Percentiles rank a stretch among this genome's conserved stretches.
Evolutionary conservation across 2,797 vertebrate genomes (phyloP).

Genomic region (Molossus alvarezi): DNA sequence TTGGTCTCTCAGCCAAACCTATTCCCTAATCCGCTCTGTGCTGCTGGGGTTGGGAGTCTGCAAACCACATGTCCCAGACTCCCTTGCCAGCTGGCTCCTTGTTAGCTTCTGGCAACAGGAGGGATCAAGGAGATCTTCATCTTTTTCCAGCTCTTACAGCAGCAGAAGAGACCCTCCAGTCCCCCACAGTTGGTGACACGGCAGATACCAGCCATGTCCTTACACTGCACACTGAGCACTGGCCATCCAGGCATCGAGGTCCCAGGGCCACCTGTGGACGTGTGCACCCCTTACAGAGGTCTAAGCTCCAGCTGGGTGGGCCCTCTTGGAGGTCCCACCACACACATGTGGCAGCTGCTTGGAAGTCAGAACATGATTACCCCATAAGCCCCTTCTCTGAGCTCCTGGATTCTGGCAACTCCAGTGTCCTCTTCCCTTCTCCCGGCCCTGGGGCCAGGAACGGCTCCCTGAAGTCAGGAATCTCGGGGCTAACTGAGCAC

Average conservation of each 20-base stretch:
- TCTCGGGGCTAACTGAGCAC: neutral
- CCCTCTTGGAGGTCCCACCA: neutral
- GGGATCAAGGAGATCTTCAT: neutral
- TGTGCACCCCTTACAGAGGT: neutral
- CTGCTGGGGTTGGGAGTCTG: neutral
- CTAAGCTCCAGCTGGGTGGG: too few species aligned
- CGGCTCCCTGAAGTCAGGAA: neutral
- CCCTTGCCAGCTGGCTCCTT: neutral
- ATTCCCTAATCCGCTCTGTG: neutral
- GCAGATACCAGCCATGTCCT: neutral
- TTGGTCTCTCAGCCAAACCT: neutral
- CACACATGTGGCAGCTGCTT: neutral
- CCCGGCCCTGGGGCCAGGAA: too few species aligned
- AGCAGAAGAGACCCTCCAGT: neutral
- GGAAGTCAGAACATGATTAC: neutral
- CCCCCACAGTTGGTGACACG: fast-evolving
- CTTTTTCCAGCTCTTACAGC: too few species aligned
- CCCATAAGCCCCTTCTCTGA: neutral
- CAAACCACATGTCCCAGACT: neutral
- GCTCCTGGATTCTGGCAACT: too few species aligned
- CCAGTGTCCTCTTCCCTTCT: neutral
- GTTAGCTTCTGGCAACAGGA: neutral
- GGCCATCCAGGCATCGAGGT: too few species aligned
- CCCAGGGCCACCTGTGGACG: neutral
- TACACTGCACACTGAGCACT: too few species aligned